Base-by-base conservation (phyloP, 1,140 invertebrate genomes). In the Diuraphis noxia region DNA sequence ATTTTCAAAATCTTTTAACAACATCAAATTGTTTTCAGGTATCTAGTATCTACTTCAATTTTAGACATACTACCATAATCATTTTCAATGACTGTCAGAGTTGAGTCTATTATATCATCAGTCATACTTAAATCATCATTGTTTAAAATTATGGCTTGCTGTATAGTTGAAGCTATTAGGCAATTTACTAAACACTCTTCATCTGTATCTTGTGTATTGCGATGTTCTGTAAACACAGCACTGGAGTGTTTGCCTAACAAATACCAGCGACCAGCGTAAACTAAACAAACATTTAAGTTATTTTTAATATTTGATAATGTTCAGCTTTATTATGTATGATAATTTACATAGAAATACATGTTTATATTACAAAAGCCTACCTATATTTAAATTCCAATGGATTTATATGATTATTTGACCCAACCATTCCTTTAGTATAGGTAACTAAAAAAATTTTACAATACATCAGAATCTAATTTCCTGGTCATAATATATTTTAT, bases 361-460 rank as follows among this genome's bases (percentile, higher is more conserved):
- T 17, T 30, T 77, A 77, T 77, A n/a, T 13, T 34, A 34, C n/a
- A 34, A 77, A 77, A 77, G 30, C n/a, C 30, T 34, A 36, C 63
- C 30, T n/a, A 77, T 77, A 77, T 34, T 77, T 77, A 77, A 77
- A 77, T 34, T 77, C 63, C n/a, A 77, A 6, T 17, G n/a, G 63
- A 34, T n/a, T 2, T 1, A 77, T 77, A 34, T 77, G 63, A 2
- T 34, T n/a, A n/a, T 77, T 77, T 34, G 63, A 9, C 13, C 63
- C 63, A n/a, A 77, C 13, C 63, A 77, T 77, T 77, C 63, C 63
- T 77, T 77, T 77, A 7, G 4, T 77, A 34, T 34, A n/a, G n/a
- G n/a, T n/a, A 77, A 77, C 63, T 77, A 77, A 77, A 77, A 77
- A 77, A 77, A 13, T 77, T 77, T 77, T 77, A n/a, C n/a, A 77